Conservation (phyloP, 2,113 vertebrate species). For the Anthoscopus minutus region DNA sequence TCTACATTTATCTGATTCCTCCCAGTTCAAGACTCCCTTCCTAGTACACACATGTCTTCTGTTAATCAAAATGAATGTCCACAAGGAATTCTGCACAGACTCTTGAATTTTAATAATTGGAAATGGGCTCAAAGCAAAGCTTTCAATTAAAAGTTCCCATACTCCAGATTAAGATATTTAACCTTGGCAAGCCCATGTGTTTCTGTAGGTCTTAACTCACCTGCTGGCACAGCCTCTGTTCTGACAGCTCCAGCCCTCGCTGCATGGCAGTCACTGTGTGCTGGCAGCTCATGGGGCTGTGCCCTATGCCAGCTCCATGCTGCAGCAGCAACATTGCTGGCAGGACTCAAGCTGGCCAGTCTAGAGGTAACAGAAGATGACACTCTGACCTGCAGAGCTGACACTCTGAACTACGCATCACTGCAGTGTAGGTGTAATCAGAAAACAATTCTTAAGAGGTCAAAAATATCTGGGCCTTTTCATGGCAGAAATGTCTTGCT, state of each 20-base stretch:
- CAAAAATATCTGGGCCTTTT: neutral
- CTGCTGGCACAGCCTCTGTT: neutral
- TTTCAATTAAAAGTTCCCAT: constrained; percentile 50
- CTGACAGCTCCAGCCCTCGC: neutral
- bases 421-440: neutral
- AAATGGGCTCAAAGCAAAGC: constrained; percentile 53
- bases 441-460: neutral
- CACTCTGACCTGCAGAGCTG: neutral
- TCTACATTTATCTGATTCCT: constrained; percentile 36
- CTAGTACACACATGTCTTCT: constrained; percentile 22
- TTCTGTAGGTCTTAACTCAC: neutral
- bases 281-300: neutral
- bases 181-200: constrained; percentile 34
- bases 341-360: neutral
- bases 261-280: neutral
- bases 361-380: neutral
- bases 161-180: constrained; percentile 56
- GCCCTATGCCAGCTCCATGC: neutral
- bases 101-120: constrained; percentile 55
- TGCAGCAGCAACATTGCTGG: neutral
- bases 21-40: constrained; percentile 5
- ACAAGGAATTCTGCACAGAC: constrained; percentile 55
- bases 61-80: constrained; percentile 61
- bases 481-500: neutral
- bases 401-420: neutral